Percentiles rank a stretch among this genome's conserved stretches.
These are phyloP conservation scores for Megaustenia siamemsis DNA, from an alignment of 2,888 invertebrate species.

Conservation along the genomic window DNA sequence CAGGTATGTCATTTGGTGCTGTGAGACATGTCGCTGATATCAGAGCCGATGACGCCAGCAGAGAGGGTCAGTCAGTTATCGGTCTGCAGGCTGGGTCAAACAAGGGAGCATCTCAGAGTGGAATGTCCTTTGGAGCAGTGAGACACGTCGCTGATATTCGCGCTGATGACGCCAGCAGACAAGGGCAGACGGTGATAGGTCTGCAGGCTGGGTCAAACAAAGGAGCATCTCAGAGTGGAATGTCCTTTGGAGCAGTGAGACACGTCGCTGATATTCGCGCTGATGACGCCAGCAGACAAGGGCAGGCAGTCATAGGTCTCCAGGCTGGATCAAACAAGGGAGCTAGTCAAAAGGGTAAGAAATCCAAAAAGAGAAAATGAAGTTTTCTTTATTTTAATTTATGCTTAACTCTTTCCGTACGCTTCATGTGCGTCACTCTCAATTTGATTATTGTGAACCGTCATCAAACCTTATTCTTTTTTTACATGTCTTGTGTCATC, in stretches of 20 bases:
- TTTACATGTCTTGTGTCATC: no score
- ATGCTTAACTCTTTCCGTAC: no score
- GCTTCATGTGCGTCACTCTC: no score
- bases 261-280: slow-evolving; percentile 77
- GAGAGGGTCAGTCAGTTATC: slow-evolving; percentile 62
- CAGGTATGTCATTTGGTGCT: slow-evolving; percentile 78
- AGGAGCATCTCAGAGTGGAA: slow-evolving; percentile 76
- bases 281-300: slow-evolving; percentile 69
- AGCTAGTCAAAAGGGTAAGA: slow-evolving; percentile 76
- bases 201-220: slow-evolving; percentile 78
- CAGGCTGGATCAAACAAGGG: slow-evolving; percentile 78
- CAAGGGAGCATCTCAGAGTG: slow-evolving; percentile 75
- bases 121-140: slow-evolving; percentile 77
- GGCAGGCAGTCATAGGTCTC: slow-evolving; percentile 65
- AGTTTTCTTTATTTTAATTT: no score
- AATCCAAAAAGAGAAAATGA: background rate
- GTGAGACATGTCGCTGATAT: slow-evolving; percentile 77
- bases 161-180: slow-evolving; percentile 71
- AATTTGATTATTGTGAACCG: no score
- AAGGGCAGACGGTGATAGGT: slow-evolving; percentile 65
- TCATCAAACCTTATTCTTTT: no score
- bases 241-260: slow-evolving; percentile 77
- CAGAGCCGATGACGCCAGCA: slow-evolving; percentile 64
- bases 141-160: slow-evolving; percentile 77
- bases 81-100: slow-evolving; percentile 77